Conservation (phyloP, 2,888 invertebrate species). For the Endomychus coccineus region DNA sequence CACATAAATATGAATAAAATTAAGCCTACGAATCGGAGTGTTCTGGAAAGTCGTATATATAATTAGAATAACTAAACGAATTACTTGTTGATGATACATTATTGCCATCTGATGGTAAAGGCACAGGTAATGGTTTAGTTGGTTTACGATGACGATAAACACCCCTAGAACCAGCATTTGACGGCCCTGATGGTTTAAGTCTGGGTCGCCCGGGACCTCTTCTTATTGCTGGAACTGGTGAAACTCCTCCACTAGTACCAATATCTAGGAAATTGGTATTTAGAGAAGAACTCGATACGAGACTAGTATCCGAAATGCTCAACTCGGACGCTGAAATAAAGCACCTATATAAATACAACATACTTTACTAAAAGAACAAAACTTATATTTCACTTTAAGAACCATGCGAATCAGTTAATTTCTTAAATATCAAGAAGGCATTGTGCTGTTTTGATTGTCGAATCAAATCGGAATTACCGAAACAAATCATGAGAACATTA, state of each 20-base stretch:
- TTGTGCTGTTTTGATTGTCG: background rate
- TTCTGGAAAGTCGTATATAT: constrained; percentile 34
- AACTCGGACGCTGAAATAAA: constrained; percentile 13
- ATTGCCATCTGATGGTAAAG: constrained; percentile 37
- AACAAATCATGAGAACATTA: too few relatives aligned
- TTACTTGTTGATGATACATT: constrained; percentile 16
- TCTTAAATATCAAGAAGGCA: background rate
- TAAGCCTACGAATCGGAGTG: constrained; percentile 29
- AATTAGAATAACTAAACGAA: constrained; percentile 32
- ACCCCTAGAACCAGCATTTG: constrained; percentile 56
- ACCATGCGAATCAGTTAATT: too few relatives aligned
- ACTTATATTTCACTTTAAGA: too few relatives aligned
- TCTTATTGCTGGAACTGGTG: constrained; percentile 41
- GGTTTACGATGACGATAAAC: constrained; percentile 51
- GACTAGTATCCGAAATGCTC: constrained; percentile 14
- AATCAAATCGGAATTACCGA: background rate
- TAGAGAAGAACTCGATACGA: constrained; percentile 23
- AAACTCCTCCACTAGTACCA: constrained; percentile 17
- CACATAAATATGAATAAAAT: too few relatives aligned
- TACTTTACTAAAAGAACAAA: too few relatives aligned
- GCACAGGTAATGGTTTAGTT: constrained; percentile 44
- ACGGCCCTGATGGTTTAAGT: constrained; percentile 57
- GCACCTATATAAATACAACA: background rate
- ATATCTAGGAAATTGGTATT: too few relatives aligned
- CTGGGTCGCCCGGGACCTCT: constrained; percentile 64